Conservation (phyloP, 2,888 invertebrate genomes). For the Rosalia funebris region DNA sequence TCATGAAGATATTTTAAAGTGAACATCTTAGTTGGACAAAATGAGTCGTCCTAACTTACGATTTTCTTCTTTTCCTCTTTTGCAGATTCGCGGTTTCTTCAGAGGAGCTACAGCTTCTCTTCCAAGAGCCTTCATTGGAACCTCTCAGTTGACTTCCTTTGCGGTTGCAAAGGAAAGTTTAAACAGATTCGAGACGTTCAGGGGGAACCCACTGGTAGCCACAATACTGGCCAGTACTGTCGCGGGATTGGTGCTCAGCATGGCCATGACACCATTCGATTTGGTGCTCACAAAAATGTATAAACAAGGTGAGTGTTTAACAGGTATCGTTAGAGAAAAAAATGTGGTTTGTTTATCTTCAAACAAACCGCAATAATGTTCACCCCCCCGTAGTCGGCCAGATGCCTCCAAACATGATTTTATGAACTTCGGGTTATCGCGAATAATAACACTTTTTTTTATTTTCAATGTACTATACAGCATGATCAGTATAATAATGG, state of each 20-base stretch:
- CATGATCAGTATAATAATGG: no score
- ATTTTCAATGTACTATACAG: no score
- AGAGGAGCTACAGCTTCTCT: conserved; percentile 79
- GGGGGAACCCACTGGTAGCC: conserved; percentile 66
- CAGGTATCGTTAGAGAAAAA: no score
- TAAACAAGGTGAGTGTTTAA: conserved; percentile 78
- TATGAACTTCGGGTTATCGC: no score
- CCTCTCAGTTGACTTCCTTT: conserved; percentile 84
- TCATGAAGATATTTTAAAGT: no score
- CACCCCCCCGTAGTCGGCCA: no score
- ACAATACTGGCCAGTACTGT: conserved; percentile 76
- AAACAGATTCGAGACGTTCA: conserved; percentile 52
- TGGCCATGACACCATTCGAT: conserved; percentile 87
- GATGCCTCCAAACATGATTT: no score
- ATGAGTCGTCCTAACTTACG: not conserved
- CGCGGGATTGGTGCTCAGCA: conserved; percentile 78
- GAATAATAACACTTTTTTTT: no score
- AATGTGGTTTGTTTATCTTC: no score
- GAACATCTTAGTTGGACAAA: no score
- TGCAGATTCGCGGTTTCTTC: conserved; percentile 75
- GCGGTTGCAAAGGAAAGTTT: conserved; percentile 70
- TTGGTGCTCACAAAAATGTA: conserved; percentile 86
- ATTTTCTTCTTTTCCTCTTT: conserved; percentile 29
- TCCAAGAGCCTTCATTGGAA: conserved; percentile 80
- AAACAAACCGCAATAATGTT: no score